Evolutionary conservation across 2,113 vertebrate genomes (phyloP), one percentile per base, ranked within the genome.

Genomic region (Ceyx margarethae): DNA sequence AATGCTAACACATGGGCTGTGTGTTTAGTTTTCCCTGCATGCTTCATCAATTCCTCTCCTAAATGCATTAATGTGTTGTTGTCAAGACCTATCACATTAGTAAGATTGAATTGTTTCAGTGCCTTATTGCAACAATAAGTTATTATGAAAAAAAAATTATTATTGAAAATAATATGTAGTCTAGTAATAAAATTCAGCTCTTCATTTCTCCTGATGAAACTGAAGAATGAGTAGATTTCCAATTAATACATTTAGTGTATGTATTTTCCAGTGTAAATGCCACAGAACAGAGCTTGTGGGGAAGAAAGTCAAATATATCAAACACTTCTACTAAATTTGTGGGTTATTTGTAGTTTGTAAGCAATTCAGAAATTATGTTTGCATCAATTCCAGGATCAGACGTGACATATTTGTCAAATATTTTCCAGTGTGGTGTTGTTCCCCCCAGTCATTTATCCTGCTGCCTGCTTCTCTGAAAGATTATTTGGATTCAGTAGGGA

Each of bases 371-470:
- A 89, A 66, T 21, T 15, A 5, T 53, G 8, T 76, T 68, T 85
- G 17, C 26, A 29, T 61, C 37, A 65, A 73, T 77, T 62, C 46
- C 46, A n/a, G 33, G 19, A 2, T 66, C 45, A 73, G 28, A 50
- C 4, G 4, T 40, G 18, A 83, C n/a, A 11, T 48, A 3, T 46
- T 68, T 80, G 15, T 48, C 73, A 50, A 22, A 5, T 13, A 43
- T 4, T 43, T 57, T 43, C 22, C 50, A 7, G 23, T 9, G 3
- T 0, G 0, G 4, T 29, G 0, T 0, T 7, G 31, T 53, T 64
- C 46, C 15, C 2, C 6, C 7, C 12, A 40, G 0, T 10, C 8
- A 4, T 80, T 85, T 69, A 40, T 80, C 16, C 15, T 3, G 2
- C 28, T 71, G 23, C 11, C 20, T 43, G 6, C 15, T 64, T 58